These are phyloP conservation scores for Apogon hyalosoma DNA, from an alignment of 2,797 vertebrate genomes.

Conservation along the genomic window DNA sequence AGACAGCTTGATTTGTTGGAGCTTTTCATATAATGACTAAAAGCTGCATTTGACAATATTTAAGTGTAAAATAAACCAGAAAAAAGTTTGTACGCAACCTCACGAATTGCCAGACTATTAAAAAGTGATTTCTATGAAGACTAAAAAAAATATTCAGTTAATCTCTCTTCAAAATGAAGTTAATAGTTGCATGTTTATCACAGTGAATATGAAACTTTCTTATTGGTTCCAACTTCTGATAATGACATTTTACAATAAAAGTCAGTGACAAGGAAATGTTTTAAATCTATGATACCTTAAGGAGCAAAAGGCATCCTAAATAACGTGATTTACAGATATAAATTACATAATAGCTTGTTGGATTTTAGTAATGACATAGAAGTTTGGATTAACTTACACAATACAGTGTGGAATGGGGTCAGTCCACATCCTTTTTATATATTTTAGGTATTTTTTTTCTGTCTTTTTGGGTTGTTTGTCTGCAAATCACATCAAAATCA, in stretches of 20 bases:
- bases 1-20: neutral
- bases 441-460: conserved; percentile 9
- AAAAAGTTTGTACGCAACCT: too few relatives aligned
- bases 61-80: neutral
- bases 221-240: conserved; percentile 38
- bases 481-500: neutral
- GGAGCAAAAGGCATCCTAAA: too few relatives aligned
- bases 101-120: neutral
- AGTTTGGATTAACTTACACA: neutral
- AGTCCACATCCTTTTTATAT: neutral
- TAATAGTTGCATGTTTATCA: neutral
- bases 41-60: neutral
- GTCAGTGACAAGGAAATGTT: conserved; percentile 2
- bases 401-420: neutral
- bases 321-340: too few relatives aligned
- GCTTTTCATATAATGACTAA: neutral
- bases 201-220: conserved; percentile 37
- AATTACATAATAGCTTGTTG: too few relatives aligned
- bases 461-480: conserved; percentile 6
- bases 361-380: too few relatives aligned
- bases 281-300: too few relatives aligned
- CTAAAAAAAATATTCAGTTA: neutral
- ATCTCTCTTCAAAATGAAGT: neutral
- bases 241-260: conserved; percentile 50
- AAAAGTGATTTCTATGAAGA: neutral